Conservation (phyloP, 1,140 invertebrate genomes). For the Drosophila nigromelanica region DNA sequence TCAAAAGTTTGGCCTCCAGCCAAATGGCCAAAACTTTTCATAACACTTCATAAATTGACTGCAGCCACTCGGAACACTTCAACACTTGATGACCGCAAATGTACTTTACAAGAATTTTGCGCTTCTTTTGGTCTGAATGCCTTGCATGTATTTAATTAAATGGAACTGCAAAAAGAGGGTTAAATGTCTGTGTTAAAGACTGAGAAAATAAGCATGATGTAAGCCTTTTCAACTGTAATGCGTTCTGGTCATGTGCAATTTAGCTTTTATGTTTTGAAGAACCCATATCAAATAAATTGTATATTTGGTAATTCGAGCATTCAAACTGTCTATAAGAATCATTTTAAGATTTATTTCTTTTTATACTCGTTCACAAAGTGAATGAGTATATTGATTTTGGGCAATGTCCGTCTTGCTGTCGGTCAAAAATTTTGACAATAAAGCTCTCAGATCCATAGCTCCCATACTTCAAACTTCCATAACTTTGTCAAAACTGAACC, state of each 20-base stretch:
- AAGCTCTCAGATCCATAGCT: too few species aligned
- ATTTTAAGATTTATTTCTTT: background rate
- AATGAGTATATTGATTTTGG: too few species aligned
- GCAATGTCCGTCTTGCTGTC: too few species aligned
- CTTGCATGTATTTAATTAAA: background rate
- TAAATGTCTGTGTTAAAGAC: background rate
- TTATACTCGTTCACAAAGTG: too few species aligned
- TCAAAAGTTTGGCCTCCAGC: conserved; percentile 28
- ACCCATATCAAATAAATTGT: background rate
- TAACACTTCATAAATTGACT: conserved; percentile 47
- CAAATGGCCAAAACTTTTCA: conserved; percentile 56
- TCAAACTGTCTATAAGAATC: background rate
- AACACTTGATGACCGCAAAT: background rate
- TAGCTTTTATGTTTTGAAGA: too few species aligned
- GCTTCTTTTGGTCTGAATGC: background rate
- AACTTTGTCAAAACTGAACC: too few species aligned
- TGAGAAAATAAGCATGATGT: background rate
- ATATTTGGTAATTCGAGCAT: background rate
- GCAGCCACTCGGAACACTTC: background rate
- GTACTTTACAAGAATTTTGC: conserved; percentile 1
- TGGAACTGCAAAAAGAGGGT: background rate
- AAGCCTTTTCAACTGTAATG: background rate
- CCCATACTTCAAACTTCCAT: too few species aligned
- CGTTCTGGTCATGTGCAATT: too few species aligned
- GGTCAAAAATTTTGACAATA: too few species aligned